Base-by-base conservation (phyloP, 2,797 vertebrate genomes). In the Lophotriccus pileatus region DNA sequence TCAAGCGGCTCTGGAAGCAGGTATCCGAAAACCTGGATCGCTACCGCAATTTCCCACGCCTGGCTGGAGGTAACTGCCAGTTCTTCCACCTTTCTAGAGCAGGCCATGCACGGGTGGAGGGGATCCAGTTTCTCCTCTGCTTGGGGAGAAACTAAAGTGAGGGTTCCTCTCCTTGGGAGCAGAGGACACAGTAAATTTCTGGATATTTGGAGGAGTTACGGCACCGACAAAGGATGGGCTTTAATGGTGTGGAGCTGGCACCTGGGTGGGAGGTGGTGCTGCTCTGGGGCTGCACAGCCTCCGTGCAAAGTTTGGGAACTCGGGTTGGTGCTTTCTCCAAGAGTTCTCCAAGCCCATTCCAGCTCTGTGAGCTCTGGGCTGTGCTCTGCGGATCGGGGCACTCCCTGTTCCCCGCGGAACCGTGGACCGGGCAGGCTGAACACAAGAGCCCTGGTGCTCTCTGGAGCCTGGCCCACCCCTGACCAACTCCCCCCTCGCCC, bases 1-100 rank as follows among this genome's bases (percentile, higher is more conserved):
- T 99, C 96, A 99, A 98, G 96, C 98, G 91, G 39, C 98, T 99
- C 43, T 99, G 99, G 99, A 99, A 98, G 94, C 99, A 99, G 96
- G 99, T 99, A 4, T 98, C 98, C 0, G 97, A 99, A 83, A 99
- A 99, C 97, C 97, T 99, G 97, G 99, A 99, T 94, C 91, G 60
- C 27, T 99, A 98, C 97, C 98, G 95, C 80, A 99, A 97, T 8
- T 99, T 99, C 94, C 99, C 99, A 2, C 98, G 99, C 10, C 97
- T 99, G 84, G 98, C 98, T 0, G 99, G 99, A 98, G 99, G 99
- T 99, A 87, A 97, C 97, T 2, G 18, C 19, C 5, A 0, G 43
- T 11, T 23, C 64, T 34, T 5, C 20, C 25, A 7, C 28, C 19
- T 3, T 30, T 30, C 1, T 8, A 8, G 7, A 30, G 52, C 24